Conservation (phyloP, 2,113 vertebrate species). For the Nothocercus nigrocapillus region DNA sequence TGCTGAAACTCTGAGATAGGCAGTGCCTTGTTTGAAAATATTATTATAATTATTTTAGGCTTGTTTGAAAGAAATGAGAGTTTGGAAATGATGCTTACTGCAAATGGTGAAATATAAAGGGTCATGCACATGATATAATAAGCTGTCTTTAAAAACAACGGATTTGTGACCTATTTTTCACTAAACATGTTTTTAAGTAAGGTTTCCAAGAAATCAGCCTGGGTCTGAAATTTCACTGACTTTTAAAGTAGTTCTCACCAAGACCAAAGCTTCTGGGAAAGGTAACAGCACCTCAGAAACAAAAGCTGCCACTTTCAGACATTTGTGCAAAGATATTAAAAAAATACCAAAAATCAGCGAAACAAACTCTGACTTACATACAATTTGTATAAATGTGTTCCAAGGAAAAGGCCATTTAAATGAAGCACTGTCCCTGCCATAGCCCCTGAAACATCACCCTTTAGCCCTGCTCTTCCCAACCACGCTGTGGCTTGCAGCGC, state of each 20-base stretch:
- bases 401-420: neutral
- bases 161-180: slow-evolving; percentile 12
- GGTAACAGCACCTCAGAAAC: neutral
- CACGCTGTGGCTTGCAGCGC: accelerated
- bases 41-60: neutral
- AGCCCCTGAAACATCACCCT: neutral
- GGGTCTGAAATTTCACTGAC: neutral
- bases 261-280: neutral
- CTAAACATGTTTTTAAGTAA: neutral
- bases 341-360: neutral
- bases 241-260: slow-evolving; percentile 12
- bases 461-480: neutral
- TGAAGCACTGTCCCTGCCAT: neutral
- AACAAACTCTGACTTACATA: neutral
- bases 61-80: neutral
- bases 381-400: neutral
- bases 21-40: neutral
- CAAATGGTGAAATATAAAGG: slow-evolving; percentile 25
- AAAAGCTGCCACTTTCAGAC: neutral
- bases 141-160: slow-evolving; percentile 26
- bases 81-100: slow-evolving; percentile 17
- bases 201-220: neutral
- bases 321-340: accelerated
- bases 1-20: neutral
- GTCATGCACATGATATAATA: neutral